These are phyloP conservation scores for Ibycter americanus DNA, from an alignment of 2,797 vertebrate genomes.

Conservation along the genomic window DNA sequence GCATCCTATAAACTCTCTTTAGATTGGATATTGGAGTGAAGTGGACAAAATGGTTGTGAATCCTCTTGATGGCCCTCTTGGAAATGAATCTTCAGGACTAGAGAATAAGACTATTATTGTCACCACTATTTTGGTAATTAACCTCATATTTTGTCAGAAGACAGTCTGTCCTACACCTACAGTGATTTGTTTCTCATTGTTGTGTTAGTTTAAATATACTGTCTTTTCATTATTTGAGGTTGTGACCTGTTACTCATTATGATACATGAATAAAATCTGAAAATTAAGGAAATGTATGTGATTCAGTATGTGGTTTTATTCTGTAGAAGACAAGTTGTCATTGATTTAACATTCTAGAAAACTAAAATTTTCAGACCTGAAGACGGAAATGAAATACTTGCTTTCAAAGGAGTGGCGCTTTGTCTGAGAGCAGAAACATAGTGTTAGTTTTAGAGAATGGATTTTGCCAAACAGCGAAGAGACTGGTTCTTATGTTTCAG, in stretches of 20 bases:
- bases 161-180: background rate
- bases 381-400: background rate
- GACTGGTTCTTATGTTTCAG: background rate
- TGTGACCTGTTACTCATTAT: background rate
- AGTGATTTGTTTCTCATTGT: background rate
- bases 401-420: background rate
- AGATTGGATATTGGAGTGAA: slow-evolving; percentile 99
- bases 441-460: background rate
- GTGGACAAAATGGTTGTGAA: slow-evolving; percentile 98
- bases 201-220: slow-evolving; percentile 4
- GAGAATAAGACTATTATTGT: slow-evolving; percentile 99
- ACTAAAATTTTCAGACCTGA: background rate
- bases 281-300: background rate
- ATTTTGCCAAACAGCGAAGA: background rate
- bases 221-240: background rate
- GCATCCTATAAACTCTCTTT: slow-evolving; percentile 67
- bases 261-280: background rate
- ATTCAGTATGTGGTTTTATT: background rate
- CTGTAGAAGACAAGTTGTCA: background rate
- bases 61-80: slow-evolving; percentile 88
- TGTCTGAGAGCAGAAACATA: background rate
- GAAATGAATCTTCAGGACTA: slow-evolving; percentile 93
- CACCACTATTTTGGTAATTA: slow-evolving; percentile 96
- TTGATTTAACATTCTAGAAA: background rate
- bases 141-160: slow-evolving; percentile 51